Evolutionary conservation across 2,113 vertebrate species (phyloP).

Genomic region (Eira barbara): DNA sequence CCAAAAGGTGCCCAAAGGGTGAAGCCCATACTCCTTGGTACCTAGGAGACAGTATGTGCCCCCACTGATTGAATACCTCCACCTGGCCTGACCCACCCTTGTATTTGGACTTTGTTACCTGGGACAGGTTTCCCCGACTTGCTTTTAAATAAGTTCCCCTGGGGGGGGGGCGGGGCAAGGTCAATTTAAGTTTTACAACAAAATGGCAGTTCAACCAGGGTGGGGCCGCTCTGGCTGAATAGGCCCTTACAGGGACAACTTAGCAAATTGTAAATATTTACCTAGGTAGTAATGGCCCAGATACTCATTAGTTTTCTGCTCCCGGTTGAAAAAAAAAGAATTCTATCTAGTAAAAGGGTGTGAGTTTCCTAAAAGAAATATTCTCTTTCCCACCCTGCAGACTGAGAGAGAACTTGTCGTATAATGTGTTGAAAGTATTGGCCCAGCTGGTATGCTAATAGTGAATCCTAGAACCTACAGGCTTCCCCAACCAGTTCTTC

Average conservation of each 20-base stretch:
- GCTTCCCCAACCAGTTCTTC: rapidly evolving
- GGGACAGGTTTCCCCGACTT: no score
- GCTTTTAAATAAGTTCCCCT: no score
- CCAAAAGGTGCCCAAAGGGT: no score
- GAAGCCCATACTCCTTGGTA: no score
- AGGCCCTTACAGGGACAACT: neutral
- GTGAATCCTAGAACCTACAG: neutral
- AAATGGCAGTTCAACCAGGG: no score
- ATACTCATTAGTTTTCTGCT: neutral
- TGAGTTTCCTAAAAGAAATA: neutral
- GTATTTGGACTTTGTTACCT: no score
- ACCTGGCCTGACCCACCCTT: no score
- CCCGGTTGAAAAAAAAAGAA: neutral
- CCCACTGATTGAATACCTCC: no score
- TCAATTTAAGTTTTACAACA: no score
- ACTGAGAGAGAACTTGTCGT: neutral
- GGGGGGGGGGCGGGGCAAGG: no score
- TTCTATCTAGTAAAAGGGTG: neutral
- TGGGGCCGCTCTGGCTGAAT: no score
- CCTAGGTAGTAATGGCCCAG: neutral
- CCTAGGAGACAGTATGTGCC: no score
- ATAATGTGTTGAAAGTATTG: neutral
- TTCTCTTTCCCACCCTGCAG: neutral
- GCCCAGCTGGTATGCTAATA: neutral
- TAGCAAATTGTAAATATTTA: neutral